Evolutionary conservation across 2,113 vertebrate species (phyloP).

Genomic region (Limnothrissa miodon): DNA sequence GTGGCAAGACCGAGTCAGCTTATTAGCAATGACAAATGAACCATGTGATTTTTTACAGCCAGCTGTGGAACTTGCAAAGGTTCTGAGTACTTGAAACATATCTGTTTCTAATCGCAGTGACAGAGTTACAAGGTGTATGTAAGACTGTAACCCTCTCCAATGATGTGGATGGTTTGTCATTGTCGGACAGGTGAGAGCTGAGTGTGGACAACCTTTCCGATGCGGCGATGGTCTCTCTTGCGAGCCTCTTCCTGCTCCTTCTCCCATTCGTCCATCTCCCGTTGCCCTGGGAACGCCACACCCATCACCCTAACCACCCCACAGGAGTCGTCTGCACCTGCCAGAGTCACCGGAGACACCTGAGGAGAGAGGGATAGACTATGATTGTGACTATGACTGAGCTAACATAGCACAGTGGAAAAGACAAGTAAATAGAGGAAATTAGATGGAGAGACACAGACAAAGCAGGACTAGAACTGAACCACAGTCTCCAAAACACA

Average conservation of each 20-base stretch:
- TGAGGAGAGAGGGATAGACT: conserved; percentile 38
- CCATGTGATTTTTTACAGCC: too few relatives aligned
- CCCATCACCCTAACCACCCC: conserved; percentile 74
- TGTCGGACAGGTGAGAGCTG: neutral
- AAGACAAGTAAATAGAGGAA: neutral
- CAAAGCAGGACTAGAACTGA: neutral
- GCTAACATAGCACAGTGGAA: neutral
- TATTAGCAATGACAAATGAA: too few relatives aligned
- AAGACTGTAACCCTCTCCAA: too few relatives aligned
- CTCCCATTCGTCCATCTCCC: conserved; percentile 73
- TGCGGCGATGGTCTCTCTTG: conserved; percentile 81
- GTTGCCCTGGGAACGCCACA: conserved; percentile 76
- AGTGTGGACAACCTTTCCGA: conserved; percentile 74
- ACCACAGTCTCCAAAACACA: conserved; percentile 8
- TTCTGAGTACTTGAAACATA: too few relatives aligned
- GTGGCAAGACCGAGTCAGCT: neutral
- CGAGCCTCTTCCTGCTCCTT: conserved; percentile 72
- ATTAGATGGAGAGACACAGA: neutral
- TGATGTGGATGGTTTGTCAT: neutral
- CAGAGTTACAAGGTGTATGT: too few relatives aligned
- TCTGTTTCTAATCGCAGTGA: too few relatives aligned
- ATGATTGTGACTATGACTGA: neutral
- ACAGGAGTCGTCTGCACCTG: conserved; percentile 51
- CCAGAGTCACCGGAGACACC: conserved; percentile 72
- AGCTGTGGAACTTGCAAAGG: too few relatives aligned